Percentiles rank a stretch among this genome's conserved stretches.
phyloP scores from a whole-genome alignment of 2,888 invertebrate species.

The Maniola hyperantus region DNA sequence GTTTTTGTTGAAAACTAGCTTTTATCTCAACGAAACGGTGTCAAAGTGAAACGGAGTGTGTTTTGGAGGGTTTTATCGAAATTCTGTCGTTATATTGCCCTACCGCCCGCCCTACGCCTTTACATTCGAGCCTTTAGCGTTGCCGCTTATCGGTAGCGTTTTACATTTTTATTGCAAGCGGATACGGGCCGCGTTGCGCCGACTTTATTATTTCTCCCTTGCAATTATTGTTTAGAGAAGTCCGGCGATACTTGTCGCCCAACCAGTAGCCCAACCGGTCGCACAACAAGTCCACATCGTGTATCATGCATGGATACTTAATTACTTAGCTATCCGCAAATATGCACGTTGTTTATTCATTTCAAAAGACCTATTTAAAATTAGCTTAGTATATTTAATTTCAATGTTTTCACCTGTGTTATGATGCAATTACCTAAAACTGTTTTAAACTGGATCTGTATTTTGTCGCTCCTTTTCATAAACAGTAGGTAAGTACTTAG shows the following conservation, averaged over 20 bases:
- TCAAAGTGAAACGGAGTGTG: too few relatives aligned
- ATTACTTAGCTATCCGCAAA: slow-evolving; percentile 21
- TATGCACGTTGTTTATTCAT: slow-evolving; percentile 26
- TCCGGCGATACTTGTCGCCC: slow-evolving; percentile 47
- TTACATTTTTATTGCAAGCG: slow-evolving; percentile 82
- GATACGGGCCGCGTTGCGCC: slow-evolving; percentile 75
- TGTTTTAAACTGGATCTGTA: not conserved
- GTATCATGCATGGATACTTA: slow-evolving; percentile 23
- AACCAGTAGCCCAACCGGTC: slow-evolving; percentile 16
- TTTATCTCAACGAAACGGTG: too few relatives aligned
- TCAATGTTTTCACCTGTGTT: slow-evolving; percentile 12
- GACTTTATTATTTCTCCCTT: slow-evolving; percentile 78
- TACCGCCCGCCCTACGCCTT: slow-evolving; percentile 53
- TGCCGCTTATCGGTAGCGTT: slow-evolving; percentile 79
- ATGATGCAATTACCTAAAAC: not conserved
- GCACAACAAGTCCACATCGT: slow-evolving; percentile 6
- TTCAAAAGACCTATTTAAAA: slow-evolving; percentile 20
- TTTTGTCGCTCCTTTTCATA: not conserved
- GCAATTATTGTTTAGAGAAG: slow-evolving; percentile 80
- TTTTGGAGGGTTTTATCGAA: too few relatives aligned
- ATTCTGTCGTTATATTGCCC: slow-evolving; percentile 36
- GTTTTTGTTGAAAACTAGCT: too few relatives aligned
- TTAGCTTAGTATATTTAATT: slow-evolving; percentile 25
- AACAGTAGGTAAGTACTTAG: too few relatives aligned
- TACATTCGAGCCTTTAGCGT: slow-evolving; percentile 75